Evolutionary conservation across 2,888 invertebrate genomes (phyloP), one percentile per base, ranked within the genome.

Genomic region (Rhogogaster chlorosoma): DNA sequence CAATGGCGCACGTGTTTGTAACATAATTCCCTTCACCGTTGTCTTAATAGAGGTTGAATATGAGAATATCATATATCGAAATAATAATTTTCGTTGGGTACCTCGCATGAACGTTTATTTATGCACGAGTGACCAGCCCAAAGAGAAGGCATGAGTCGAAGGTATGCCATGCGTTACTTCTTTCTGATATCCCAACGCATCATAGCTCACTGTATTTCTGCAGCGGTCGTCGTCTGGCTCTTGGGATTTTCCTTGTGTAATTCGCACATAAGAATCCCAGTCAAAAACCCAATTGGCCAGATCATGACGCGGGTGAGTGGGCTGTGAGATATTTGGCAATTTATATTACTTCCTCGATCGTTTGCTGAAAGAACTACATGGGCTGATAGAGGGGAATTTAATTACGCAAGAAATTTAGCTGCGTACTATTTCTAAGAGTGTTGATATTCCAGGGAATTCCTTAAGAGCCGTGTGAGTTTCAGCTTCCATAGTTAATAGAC

Each of bases 1-100:
- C 29, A 10, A 36, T 38, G 32, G 38, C 80, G 80, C 61, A 80
- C 61, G 80, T 80, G 61, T 80, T 80, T 80, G 80, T 80, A 38
- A 61, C 29, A 61, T 80, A 80, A 80, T 80, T 80, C 80, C 38
- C 61, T 80, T 80, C 80, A 80, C 80, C 80, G 80, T 80, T 80
- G 80, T 80, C 53, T 78, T 78, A 80, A 80, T 57, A 61, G 80
- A 80, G 36, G 57, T 36, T 61, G 57, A 80, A 80, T 80, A 61
- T 57, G 57, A 61, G 57, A 57, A 38, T 80, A 80, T 61, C 38
- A 61, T 36, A 61, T 80, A 57, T 61, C 38, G 80, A 80, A 80
- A 80, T 49, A 29, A 49, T 77, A 53, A 45, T 77, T 49, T 77
- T 22, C 7, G 38, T 26, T 22, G 18, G 57, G 22, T 10, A 26